These are phyloP conservation scores for Drosophila gunungcola DNA, from an alignment of 1,140 invertebrate species.

Conservation along the genomic window DNA sequence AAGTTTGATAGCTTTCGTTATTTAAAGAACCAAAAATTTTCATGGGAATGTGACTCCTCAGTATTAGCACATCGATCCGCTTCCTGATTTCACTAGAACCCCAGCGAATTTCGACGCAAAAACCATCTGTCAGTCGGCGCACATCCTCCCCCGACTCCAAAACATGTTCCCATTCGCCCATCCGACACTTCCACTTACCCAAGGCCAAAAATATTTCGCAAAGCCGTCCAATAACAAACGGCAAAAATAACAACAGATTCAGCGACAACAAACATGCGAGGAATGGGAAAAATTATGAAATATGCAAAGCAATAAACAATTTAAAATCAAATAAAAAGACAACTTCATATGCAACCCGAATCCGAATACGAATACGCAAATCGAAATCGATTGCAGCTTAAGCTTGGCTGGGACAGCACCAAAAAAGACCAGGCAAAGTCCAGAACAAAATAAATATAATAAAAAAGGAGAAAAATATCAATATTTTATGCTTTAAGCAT, in stretches of 20 bases:
- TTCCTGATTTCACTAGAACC: slow-evolving; percentile 39
- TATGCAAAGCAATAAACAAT: slow-evolving; percentile 82
- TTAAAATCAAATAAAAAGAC: slow-evolving; percentile 82
- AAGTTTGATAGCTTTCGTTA: neutral
- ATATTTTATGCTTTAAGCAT: slow-evolving; percentile 80
- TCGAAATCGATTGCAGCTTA: slow-evolving; percentile 61
- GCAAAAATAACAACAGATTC: slow-evolving; percentile 37
- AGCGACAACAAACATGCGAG: slow-evolving; percentile 16
- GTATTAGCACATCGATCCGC: slow-evolving; percentile 16
- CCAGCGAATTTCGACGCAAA: slow-evolving; percentile 20
- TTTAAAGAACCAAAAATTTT: neutral
- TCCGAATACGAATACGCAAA: slow-evolving; percentile 39
- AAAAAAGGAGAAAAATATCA: slow-evolving; percentile 59
- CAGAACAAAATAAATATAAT: slow-evolving; percentile 31
- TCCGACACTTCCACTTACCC: slow-evolving; percentile 29
- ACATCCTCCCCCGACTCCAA: slow-evolving; percentile 3
- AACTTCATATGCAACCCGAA: slow-evolving; percentile 73
- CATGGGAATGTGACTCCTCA: slow-evolving; percentile 25
- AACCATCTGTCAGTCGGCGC: slow-evolving; percentile 33
- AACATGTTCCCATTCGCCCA: slow-evolving; percentile 32
- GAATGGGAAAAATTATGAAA: slow-evolving; percentile 69
- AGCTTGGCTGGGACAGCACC: slow-evolving; percentile 37
- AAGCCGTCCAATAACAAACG: slow-evolving; percentile 41
- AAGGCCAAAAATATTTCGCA: slow-evolving; percentile 24
- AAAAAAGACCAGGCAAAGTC: slow-evolving; percentile 30